Evolutionary conservation across 2,113 vertebrate genomes (phyloP), one percentile per base, ranked within the genome.

Genomic region (Rhynchomys soricoides): DNA sequence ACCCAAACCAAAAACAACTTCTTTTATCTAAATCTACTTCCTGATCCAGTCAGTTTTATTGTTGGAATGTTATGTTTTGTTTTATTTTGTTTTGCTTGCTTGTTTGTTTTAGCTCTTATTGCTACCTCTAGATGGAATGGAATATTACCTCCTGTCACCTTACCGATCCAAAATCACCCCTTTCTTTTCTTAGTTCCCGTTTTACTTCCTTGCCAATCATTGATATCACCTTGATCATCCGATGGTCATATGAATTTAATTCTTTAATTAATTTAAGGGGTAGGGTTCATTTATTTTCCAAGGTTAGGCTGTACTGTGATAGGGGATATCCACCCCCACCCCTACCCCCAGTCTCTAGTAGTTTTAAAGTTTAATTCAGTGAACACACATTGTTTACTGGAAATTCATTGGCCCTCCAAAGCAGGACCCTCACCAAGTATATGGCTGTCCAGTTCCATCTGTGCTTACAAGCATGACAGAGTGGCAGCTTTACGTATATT

Each of bases 281-380:
- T 50, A 12, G 21, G 43, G 57, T 89, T 95, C 86, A 82, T 74
- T 24, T 78, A n/a, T 85, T 93, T 94, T 66, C 55, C 79, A 71
- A 90, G 55, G 88, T 88, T 64, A 86, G 57, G 12, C 48, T 74
- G 37, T 71, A 10, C 64, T 43, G 37, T 86, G 59, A 34, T 40
- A 86, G 78, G 4, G n/a, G 64, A 50, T 17, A 55, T 6, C 70
- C 19, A 11, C 19, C 12, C 22, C 50, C 37, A 22, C 10, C 13
- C 24, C 13, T 26, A 3, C 24, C 31, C 52, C 4, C 62, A 5
- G 8, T 85, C 19, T 37, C 50, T 57, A 40, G 10, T 13, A 75
- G 26, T 5, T 93, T 87, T 85, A 73, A 75, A 83, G 7, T 45
- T 71, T 85, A 12, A 74, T 62, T 92, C 85, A 50, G 31, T 4